Evolutionary conservation across 2,797 vertebrate genomes (phyloP), one percentile per base, ranked within the genome.

Genomic region (Heliangelus exortis): DNA sequence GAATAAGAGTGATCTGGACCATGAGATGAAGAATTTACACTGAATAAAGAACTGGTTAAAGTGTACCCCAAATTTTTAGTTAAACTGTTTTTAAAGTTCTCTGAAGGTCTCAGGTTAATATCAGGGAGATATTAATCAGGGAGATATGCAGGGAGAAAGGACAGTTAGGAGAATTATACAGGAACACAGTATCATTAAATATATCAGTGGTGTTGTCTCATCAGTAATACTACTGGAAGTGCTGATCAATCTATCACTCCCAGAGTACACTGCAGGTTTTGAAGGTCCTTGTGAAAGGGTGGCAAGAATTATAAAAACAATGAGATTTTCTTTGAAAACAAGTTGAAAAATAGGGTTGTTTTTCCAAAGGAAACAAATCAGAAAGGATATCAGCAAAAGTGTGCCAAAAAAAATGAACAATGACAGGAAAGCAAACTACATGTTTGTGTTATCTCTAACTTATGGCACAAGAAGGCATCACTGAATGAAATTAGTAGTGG

Each of bases 381-480:
- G 29, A 62, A 67, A 43, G 19, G 15, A 9, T 29, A 53, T 51
- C 11, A 48, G 25, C 61, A 45, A 65, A 76, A 11, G 0, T 12
- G 10, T 62, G 34, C 65, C 43, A 76, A 78, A 84, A 82, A 84
- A 82, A 84, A 48, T 10, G 7, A 66, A 45, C 34, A 45, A 15
- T 18, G 53, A 58, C 7, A 50, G 9, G 11, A 84, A 66, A 62
- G 15, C 28, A 79, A 86, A 33, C 3, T 12, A 15, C 0, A 0
- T 36, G 5, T 58, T 84, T 55, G 34, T 84, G 17, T 36, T 84
- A 54, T 48, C 22, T 67, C 18, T 55, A 47, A 53, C 13, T 65
- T 23, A 23, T 25, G 36, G 23, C 20, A 50, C 6, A 76, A 72
- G 29, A 71, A 59, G 13, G 33, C 85, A 72, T 33, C 36, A 61